Percentiles rank a stretch among this genome's conserved stretches.
Conservation (phyloP, 2,888 invertebrate genomes). For the Penaeus monodon region DNA sequence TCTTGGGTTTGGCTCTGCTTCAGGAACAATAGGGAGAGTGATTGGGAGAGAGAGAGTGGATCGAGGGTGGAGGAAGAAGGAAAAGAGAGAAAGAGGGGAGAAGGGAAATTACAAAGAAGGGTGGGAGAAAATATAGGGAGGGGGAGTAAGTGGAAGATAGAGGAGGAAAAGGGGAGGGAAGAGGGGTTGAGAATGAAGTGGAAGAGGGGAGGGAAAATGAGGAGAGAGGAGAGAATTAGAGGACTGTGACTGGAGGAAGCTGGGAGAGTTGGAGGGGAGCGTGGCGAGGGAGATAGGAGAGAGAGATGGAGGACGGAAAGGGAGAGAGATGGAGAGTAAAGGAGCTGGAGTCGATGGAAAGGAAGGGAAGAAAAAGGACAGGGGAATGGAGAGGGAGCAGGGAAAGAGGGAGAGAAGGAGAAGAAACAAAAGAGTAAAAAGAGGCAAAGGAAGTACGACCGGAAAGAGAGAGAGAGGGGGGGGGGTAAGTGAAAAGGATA, state of each 20-base stretch:
- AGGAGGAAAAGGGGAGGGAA: neutral
- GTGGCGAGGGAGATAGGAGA: neutral
- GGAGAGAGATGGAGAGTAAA: no score
- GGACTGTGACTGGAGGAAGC: neutral
- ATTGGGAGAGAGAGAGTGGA: neutral
- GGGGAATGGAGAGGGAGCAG: no score
- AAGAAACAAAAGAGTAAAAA: neutral
- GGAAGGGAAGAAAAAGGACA: no score
- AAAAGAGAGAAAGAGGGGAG: neutral
- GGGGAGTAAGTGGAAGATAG: neutral
- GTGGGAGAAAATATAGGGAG: neutral
- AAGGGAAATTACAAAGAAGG: neutral
- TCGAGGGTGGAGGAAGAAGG: neutral
- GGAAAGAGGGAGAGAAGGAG: constrained; percentile 1
- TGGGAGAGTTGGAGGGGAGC: neutral
- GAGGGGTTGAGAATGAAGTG: neutral
- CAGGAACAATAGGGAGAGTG: neutral
- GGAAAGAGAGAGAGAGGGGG: neutral
- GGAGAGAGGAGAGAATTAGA: neutral
- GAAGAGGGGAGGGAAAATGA: neutral
- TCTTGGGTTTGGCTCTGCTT: no score
- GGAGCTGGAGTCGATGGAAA: no score
- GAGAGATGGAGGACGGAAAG: neutral
- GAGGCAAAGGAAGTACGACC: neutral
- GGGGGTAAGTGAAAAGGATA: neutral